Base-by-base conservation (phyloP, 2,888 invertebrate species). In the Melieria crassipennis region DNA sequence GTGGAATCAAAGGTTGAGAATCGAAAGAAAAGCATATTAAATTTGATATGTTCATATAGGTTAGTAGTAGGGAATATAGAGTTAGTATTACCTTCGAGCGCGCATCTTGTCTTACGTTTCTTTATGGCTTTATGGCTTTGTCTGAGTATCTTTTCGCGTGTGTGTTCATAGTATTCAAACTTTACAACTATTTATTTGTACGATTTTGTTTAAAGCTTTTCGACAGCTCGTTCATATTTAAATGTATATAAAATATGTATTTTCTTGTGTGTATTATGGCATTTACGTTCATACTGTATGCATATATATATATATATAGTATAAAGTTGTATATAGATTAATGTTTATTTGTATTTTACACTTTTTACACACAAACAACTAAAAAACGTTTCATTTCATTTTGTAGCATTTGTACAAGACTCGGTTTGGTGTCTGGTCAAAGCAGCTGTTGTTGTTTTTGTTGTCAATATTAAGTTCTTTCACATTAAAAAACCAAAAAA, bases 61-160 rank as follows among this genome's bases (percentile, higher is more conserved):
- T 30, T 30, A 30, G 30, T 30, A 30, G 30, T 30, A 30, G 30
- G 30, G 30, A 30, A 30, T 30, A 30, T 30, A 30, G 30, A 30
- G 30, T 30, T 30, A 43, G 60, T 58, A 64, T 64, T 69, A 69
- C 69, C 64, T 70, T 70, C 43, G 7, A 56, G n/a, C 67, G 47
- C 11, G 69, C 69, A 50, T 57, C 63, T 63, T 69, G 68, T 61
- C 68, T 69, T 61, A 47, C 69, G 79, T 79, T 79, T 78, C 78
- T 78, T 65, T 69, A 76, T 75, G 79, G 78, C 78, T 78, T 80
- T 75, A 75, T 71, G 70, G 73, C 73, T 72, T 76, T 80, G 79
- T 80, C 66, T 47, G 16, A 47, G 11, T 62, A 30, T 30, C 30
- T 30, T 30, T 30, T 30, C 30, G 30, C 30, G 30, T 30, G 30